A percentile compares a stretch with the other conserved stretches of the same genome.
These are phyloP conservation scores for Progne subis DNA, from an alignment of 2,113 vertebrate species.

Conservation along the genomic window DNA sequence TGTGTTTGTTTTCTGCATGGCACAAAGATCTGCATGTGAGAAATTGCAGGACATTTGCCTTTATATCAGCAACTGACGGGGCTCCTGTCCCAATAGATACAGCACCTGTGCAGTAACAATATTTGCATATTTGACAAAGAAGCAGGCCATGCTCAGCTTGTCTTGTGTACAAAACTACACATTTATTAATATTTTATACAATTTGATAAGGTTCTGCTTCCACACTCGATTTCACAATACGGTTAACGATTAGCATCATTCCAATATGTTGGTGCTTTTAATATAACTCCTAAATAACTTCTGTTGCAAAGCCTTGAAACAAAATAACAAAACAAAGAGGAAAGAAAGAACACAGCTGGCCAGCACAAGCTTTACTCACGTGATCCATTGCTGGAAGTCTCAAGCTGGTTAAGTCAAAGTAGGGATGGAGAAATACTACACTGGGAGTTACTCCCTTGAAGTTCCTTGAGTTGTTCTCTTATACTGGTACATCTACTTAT, in stretches of 20 bases:
- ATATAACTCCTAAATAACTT: neutral
- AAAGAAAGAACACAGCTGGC: neutral
- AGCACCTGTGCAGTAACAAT: neutral
- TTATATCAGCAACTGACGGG: neutral
- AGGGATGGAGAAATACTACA: neutral
- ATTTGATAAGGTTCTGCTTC: neutral
- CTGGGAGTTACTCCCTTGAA: neutral
- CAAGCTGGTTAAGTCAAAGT: neutral
- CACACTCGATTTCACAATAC: neutral
- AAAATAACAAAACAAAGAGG: neutral
- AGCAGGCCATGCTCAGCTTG: neutral
- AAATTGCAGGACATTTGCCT: neutral
- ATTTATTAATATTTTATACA: neutral
- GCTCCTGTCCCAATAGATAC: neutral
- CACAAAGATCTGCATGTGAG: neutral
- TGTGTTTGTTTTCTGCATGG: neutral
- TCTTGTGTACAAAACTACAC: neutral
- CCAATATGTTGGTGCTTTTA: neutral
- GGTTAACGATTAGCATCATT: neutral
- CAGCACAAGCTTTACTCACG: slow-evolving; percentile 37
- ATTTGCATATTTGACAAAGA: neutral
- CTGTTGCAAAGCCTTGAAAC: neutral
- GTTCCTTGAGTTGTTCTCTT: neutral
- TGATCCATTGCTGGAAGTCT: slow-evolving; percentile 34
- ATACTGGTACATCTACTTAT: neutral